These are phyloP conservation scores for Styela plicata DNA, from an alignment of 23 tunicate species.

Conservation along the genomic window DNA sequence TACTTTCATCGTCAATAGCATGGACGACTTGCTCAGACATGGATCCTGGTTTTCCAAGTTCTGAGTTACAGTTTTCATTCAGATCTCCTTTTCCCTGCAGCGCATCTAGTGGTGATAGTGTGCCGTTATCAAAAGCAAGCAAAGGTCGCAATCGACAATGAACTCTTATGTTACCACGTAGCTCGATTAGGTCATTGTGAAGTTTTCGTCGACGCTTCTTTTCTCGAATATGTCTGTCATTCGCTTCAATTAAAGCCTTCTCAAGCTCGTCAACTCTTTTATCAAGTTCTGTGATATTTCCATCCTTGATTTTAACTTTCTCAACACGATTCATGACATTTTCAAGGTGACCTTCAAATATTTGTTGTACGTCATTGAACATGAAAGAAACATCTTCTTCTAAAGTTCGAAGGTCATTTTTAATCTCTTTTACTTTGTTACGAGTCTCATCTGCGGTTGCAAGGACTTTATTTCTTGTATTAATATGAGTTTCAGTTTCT, in stretches of 20 bases:
- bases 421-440: conserved; percentile 22
- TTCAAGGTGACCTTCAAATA: conserved; percentile 3
- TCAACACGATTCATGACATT: conserved; percentile 10
- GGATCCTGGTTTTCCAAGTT: conserved; percentile 11
- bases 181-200: conserved; percentile 53
- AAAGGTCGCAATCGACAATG: conserved; percentile 65
- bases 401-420: conserved; percentile 20
- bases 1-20: conserved; percentile 41
- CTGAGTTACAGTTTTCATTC: not conserved
- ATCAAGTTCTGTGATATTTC: conserved; percentile 7
- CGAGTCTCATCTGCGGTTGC: conserved; percentile 11
- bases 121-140: conserved; percentile 33
- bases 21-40: conserved; percentile 30
- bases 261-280: conserved; percentile 13
- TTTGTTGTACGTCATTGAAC: conserved; percentile 29
- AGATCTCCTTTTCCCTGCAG: not conserved
- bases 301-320: conserved; percentile 18
- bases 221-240: conserved; percentile 36
- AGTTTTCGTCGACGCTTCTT: conserved; percentile 43
- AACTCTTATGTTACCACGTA: conserved; percentile 71
- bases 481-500: not conserved
- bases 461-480: not conserved
- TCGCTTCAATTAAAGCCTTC: conserved; percentile 1
- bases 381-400: conserved; percentile 29
- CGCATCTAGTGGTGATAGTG: not conserved